These are phyloP conservation scores for Graphium colonna DNA, from an alignment of 2,888 invertebrate genomes.

Conservation along the genomic window DNA sequence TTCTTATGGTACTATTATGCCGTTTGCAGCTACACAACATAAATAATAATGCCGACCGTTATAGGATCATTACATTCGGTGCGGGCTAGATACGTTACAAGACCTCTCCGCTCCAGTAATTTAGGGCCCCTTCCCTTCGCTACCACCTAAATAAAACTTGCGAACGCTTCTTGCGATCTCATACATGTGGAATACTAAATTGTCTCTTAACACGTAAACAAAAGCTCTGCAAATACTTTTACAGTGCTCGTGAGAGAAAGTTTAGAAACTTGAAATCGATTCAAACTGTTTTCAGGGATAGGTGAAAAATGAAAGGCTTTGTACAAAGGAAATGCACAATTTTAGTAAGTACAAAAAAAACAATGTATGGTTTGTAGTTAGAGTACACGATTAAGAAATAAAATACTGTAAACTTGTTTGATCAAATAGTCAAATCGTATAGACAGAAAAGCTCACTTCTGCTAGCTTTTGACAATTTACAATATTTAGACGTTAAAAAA, in stretches of 20 bases:
- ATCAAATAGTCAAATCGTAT: too few species aligned
- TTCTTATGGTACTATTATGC: constrained; percentile 77
- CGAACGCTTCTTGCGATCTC: constrained; percentile 10
- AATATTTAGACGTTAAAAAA: too few species aligned
- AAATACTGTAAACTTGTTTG: too few species aligned
- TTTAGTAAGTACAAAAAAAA: constrained; percentile 1
- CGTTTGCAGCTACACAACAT: constrained; percentile 77
- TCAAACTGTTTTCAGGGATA: constrained; percentile 14
- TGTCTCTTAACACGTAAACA: constrained; percentile 13
- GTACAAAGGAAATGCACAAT: neutral
- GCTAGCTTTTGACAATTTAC: too few species aligned
- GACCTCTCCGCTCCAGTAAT: constrained; percentile 37
- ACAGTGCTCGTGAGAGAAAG: constrained; percentile 9
- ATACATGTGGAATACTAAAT: constrained; percentile 13
- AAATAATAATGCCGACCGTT: constrained; percentile 77
- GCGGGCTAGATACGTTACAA: constrained; percentile 59
- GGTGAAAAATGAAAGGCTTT: constrained; percentile 5
- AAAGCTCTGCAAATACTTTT: constrained; percentile 17
- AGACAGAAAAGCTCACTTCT: neutral
- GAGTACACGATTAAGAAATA: too few species aligned
- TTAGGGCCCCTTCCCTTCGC: constrained; percentile 26
- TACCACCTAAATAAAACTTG: constrained; percentile 24
- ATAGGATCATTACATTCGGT: constrained; percentile 73
- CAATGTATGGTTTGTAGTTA: too few species aligned
- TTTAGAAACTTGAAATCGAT: constrained; percentile 19